Evolutionary conservation across 2,113 vertebrate genomes (phyloP), one percentile per base, ranked within the genome.

Genomic region (Odobenus rosmarus): DNA sequence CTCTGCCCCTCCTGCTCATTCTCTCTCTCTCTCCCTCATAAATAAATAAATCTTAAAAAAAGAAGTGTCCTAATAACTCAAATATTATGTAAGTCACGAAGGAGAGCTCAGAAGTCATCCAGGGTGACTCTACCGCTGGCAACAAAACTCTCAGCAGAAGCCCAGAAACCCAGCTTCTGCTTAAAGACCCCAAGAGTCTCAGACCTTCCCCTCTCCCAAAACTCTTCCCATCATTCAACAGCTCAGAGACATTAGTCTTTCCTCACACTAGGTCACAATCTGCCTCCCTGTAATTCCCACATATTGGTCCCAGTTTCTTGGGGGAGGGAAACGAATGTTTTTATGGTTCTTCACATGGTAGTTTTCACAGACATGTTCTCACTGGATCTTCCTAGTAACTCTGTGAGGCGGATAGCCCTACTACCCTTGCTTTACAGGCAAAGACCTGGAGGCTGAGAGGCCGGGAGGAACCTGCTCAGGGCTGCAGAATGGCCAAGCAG

Each of bases 131-230:
- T 53, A 39, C 7, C 31, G 31, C 46, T 26, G 49, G 62, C 36
- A 88, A 90, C 74, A 90, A 88, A 83, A 90, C 24, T n/a, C 49
- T 59, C 24, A 90, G 42, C 62, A 89, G 69, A 97, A 86, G 51
- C 46, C 77, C 46, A 97, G 59, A 28, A 93, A 72, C 28, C 26
- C 24, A 79, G 31, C 24, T 77, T 79, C 28, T 26, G 21, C 21
- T 67, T 69, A 77, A 77, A 87, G 46, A 62, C 13, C 28, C 81
- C 67, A 6, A 64, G 24, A 86, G 86, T n/a, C 89, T 90, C 89
- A 86, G 36, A 87, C 59, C 3, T 12, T 77, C 28, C 42, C 62
- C 39, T 51, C 28, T 74, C 18, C 49, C 18, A 74, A 53, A 81
- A 28, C 24, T 80, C 83, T 94, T 72, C 55, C 19, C 33, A 28